Evolutionary conservation across 2,888 invertebrate species (phyloP), one percentile per base, ranked within the genome.

Genomic region (Gymnoscelis rufifasciata): DNA sequence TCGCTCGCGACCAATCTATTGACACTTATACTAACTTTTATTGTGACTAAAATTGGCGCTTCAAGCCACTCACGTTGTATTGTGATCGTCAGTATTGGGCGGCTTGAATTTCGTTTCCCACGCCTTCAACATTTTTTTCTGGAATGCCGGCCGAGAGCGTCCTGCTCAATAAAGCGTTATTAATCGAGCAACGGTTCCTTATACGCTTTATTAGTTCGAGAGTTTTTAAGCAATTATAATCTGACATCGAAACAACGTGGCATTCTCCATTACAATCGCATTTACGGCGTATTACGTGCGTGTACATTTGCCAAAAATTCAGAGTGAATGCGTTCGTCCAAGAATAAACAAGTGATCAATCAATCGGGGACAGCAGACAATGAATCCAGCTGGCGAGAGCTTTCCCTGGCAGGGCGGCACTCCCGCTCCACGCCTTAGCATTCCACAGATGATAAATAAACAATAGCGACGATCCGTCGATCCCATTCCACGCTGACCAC

Each of bases 341-440:
- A 67, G 61, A 74, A 75, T 74, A 77, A 69, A 57, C 52, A 44
- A 53, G 62, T 60, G 60, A 76, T 77, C 74, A 68, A 81, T 80
- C 76, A 75, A 68, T 71, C 62, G 56, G 26, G 33, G 71, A 71
- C 71, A 69, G 71, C 69, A 72, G 62, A 67, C 65, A 61, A 59
- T 55, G 60, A 55, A 59, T 47, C 45, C 44, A 45, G 38, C 44
- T 51, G 39, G 77, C 79, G 76, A 80, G 66, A 68, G 68, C 66
- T 74, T 69, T 70, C 68, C 64, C 60, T 57, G 53, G 54, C 49
- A 37, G 23, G 35, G 15, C 71, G 68, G 60, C 58, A 66, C 60
- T 54, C 57, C 52, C 54, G 41, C 45, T 40, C 49, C 53, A 43
- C 51, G 47, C 61, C 57, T 64, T 62, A 60, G 57, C 58, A 63